Base-by-base conservation (phyloP, 2,797 vertebrate genomes). In the Sebastes matsubarae region DNA sequence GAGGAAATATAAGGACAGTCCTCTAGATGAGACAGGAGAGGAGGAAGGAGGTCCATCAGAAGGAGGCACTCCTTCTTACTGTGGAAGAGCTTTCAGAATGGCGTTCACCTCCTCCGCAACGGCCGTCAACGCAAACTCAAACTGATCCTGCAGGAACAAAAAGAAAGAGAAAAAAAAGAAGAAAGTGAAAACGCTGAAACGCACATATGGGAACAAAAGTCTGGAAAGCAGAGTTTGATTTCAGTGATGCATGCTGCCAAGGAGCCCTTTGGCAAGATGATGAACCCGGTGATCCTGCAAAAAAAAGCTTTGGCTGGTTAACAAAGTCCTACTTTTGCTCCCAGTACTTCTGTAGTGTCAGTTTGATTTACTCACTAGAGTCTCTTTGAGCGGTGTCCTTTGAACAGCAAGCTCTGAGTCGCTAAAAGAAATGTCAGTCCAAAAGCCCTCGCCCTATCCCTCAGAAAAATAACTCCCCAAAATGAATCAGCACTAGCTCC, bases 71-170 rank as follows among this genome's bases (percentile, higher is more conserved):
- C 20, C 75, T 0, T 77, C 83, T 85, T 97, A 99, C 95, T 98
- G 98, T 24, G 98, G 97, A 79, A 99, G 97, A 70, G 96, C 97
- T 94, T 98, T 97, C 87, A 99, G 95, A 72, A 99, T 97, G 90
- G 96, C 97, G 25, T 99, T 99, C 93, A 99, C 98, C 88, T 99
- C 98, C 90, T 99, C 98, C 0, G 98, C 98, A 63, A 99, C 98
- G 0, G 98, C 96, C 8, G 98, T 99, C 96, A 99, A 71, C 2
- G 97, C 97, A 82, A 99, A 99, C 94, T 99, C 98, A 87, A 99
- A 99, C 94, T 99, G 98, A 93, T 98, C 98, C 98, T 99, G 95
- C 16, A 68, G 68, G 20, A 58, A 64, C 18, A 57, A 14, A 34
- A 32, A 27, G n/a, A 77, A 20, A 34, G 7, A 32, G 16, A n/a